A percentile compares a stretch with the other conserved stretches of the same genome.
phyloP scores from a whole-genome alignment of 2,888 invertebrate species.

The Plagodis dolabraria region DNA sequence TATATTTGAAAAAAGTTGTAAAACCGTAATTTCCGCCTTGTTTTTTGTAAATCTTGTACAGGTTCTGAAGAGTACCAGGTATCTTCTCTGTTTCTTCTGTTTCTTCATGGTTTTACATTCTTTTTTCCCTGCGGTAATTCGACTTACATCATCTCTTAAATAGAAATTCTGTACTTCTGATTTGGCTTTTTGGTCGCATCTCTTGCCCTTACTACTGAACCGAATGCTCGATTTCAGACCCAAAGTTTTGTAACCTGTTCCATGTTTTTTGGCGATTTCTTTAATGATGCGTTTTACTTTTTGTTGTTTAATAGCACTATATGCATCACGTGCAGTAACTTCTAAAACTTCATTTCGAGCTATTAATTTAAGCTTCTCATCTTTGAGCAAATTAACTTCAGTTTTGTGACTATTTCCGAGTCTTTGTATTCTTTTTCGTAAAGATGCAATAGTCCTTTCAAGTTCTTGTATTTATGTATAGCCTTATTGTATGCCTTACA shows the following conservation, averaged over 20 bases:
- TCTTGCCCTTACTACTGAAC: conserved; percentile 10
- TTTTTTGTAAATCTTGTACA: conserved; percentile 2
- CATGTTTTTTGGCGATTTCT: conserved; percentile 13
- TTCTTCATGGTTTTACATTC: conserved; percentile 2
- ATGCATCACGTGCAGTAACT: conserved; percentile 6
- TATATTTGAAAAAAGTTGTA: conserved; percentile 5
- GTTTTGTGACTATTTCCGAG: conserved; percentile 9
- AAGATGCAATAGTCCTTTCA: conserved; percentile 13
- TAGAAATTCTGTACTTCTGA: not conserved
- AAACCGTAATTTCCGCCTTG: conserved; percentile 5
- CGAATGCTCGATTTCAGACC: conserved; percentile 6
- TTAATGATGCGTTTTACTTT: conserved; percentile 14
- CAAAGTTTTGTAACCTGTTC: conserved; percentile 13
- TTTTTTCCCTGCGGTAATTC: conserved; percentile 6
- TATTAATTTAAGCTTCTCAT: conserved; percentile 9
- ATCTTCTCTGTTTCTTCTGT: conserved; percentile 3
- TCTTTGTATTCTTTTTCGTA: conserved; percentile 11
- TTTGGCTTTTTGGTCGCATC: conserved; percentile 10
- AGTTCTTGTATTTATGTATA: conserved; percentile 13
- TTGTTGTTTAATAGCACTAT: conserved; percentile 3
- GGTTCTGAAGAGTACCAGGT: conserved; percentile 5
- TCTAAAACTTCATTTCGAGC: conserved; percentile 17
- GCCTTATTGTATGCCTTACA: conserved; percentile 10
- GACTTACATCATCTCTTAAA: conserved; percentile 9
- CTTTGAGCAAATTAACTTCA: conserved; percentile 11